phyloP scores from a whole-genome alignment of 2,888 invertebrate genomes.

The Ectemnius cavifrons region DNA sequence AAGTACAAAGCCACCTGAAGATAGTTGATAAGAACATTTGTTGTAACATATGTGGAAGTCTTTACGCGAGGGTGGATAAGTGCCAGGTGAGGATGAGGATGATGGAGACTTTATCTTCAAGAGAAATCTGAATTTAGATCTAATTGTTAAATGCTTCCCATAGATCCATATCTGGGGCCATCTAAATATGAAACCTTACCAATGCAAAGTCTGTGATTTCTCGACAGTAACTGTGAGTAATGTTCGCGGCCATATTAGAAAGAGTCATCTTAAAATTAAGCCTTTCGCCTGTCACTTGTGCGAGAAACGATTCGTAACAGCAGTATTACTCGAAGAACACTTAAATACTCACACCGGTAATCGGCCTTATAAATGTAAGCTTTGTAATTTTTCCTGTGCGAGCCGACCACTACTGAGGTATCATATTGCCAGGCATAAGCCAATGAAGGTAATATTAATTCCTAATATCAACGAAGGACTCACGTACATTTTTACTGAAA shows the following conservation, averaged over 20 bases:
- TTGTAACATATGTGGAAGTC: constrained; percentile 63
- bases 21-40: constrained; percentile 58
- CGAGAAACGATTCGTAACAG: constrained; percentile 64
- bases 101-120: neutral
- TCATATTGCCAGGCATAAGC: constrained; percentile 66
- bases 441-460: constrained; percentile 59
- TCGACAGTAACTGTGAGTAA: constrained; percentile 70
- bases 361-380: constrained; percentile 63
- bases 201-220: constrained; percentile 67
- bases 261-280: constrained; percentile 71
- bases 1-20: constrained; percentile 59
- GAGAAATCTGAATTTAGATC: neutral
- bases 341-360: constrained; percentile 69
- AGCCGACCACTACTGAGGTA: constrained; percentile 68
- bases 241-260: constrained; percentile 70
- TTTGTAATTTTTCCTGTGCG: constrained; percentile 64
- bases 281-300: constrained; percentile 67
- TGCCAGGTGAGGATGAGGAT: constrained; percentile 58
- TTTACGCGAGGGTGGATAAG: constrained; percentile 67
- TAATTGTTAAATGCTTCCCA: neutral
- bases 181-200: constrained; percentile 69
- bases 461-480: constrained; percentile 6
- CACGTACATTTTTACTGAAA: neutral
- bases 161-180: constrained; percentile 72
- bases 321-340: constrained; percentile 68